Conservation (phyloP, 2,113 vertebrate genomes). For the Ceuthmochares aereus region DNA sequence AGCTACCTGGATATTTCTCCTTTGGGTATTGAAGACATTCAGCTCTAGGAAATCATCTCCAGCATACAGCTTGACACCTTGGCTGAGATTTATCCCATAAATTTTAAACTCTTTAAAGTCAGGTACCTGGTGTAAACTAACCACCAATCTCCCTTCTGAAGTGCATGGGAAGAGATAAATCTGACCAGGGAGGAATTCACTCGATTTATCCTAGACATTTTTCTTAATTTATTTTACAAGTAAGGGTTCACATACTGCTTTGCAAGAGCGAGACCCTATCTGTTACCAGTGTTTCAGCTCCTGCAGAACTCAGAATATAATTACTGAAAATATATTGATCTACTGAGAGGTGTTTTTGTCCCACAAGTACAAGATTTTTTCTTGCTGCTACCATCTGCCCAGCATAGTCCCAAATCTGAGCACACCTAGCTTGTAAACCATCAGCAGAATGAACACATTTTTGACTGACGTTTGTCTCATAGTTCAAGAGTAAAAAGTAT, state of each 20-base stretch:
- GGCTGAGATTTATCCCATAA: background rate
- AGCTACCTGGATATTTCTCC: background rate
- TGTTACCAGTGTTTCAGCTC: background rate
- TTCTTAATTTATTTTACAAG: constrained; percentile 5
- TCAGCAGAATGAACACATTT: background rate
- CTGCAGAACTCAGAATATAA: background rate
- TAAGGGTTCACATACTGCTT: background rate
- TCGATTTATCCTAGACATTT: background rate
- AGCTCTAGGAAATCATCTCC: background rate
- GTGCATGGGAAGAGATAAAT: constrained; percentile 31
- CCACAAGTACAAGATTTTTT: background rate
- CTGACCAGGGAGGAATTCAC: constrained; percentile 7
- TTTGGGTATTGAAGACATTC: background rate
- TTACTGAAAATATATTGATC: background rate
- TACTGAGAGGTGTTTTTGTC: background rate
- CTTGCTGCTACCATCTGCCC: background rate
- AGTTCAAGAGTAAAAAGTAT: background rate
- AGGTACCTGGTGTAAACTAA: background rate
- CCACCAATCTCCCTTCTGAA: constrained; percentile 9
- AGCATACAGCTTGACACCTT: background rate
- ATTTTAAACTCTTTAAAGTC: constrained; percentile 34
- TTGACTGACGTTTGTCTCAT: background rate
- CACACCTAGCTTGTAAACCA: background rate
- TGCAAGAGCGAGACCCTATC: background rate
- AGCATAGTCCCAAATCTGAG: background rate